These are phyloP conservation scores for Teinopalpus imperialis DNA, from an alignment of 2,888 invertebrate species.

Conservation along the genomic window DNA sequence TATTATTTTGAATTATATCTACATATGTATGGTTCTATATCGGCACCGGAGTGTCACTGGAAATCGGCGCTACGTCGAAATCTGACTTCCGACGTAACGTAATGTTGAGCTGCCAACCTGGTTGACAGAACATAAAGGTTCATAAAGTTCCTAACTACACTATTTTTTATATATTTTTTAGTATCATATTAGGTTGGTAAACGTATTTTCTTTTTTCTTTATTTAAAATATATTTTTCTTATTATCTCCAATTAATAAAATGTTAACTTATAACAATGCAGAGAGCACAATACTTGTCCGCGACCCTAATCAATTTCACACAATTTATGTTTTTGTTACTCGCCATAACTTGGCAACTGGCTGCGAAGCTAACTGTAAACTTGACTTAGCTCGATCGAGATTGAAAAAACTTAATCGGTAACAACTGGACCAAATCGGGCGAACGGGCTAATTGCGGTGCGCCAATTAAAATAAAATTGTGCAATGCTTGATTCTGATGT, in stretches of 20 bases:
- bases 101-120: no score
- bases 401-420: conserved; percentile 75
- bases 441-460: conserved; percentile 63
- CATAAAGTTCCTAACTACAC: no score
- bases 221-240: not conserved
- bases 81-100: no score
- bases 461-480: conserved; percentile 71
- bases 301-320: conserved; percentile 41
- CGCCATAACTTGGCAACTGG: conserved; percentile 60
- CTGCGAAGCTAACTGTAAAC: conserved; percentile 66
- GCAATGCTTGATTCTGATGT: conserved; percentile 63
- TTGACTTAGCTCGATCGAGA: conserved; percentile 56
- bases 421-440: conserved; percentile 79
- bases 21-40: no score
- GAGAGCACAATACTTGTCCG: conserved; percentile 27
- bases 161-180: no score
- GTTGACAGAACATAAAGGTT: no score
- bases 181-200: no score
- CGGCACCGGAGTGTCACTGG: no score
- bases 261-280: not conserved
- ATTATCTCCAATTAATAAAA: not conserved
- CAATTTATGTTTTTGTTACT: conserved; percentile 56
- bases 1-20: no score
- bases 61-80: no score
- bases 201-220: no score